phyloP scores from a whole-genome alignment of 1,140 invertebrate genomes.

The Pogonomyrmex californicus region DNA sequence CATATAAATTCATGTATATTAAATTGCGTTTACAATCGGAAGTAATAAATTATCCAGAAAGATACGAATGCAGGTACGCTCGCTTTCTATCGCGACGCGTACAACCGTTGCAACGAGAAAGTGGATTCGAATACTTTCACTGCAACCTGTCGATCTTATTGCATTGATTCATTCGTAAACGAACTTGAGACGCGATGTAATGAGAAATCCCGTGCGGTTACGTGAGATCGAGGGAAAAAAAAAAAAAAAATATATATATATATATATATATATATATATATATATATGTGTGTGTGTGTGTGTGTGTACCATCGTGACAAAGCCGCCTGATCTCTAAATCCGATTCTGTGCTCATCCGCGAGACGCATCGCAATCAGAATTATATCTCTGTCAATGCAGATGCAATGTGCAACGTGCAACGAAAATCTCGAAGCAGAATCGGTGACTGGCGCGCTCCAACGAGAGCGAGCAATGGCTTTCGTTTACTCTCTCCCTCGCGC shows the following conservation, averaged over 20 bases:
- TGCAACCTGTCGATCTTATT: not conserved
- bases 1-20: not conserved
- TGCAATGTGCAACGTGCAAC: conserved; percentile 15
- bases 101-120: conserved; percentile 23
- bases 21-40: not conserved
- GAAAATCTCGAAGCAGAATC: conserved; percentile 47
- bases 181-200: conserved; percentile 2
- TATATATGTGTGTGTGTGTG: not conserved
- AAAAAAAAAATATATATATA: not conserved
- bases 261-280: not conserved
- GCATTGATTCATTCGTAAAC: conserved; percentile 11
- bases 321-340: not conserved
- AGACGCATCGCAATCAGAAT: conserved; percentile 28
- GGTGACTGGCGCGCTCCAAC: conserved; percentile 45
- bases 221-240: not conserved
- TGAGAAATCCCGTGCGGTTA: not conserved
- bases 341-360: conserved; percentile 12
- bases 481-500: conserved; percentile 30
- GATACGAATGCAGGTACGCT: not conserved
- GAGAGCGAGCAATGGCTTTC: conserved; percentile 68
- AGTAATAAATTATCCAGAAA: conserved; percentile 18
- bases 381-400: conserved; percentile 26
- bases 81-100: conserved; percentile 27
- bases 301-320: not conserved
- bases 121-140: conserved; percentile 52